Conservation (phyloP, 2,113 vertebrate species). For the Nicator chloris region DNA sequence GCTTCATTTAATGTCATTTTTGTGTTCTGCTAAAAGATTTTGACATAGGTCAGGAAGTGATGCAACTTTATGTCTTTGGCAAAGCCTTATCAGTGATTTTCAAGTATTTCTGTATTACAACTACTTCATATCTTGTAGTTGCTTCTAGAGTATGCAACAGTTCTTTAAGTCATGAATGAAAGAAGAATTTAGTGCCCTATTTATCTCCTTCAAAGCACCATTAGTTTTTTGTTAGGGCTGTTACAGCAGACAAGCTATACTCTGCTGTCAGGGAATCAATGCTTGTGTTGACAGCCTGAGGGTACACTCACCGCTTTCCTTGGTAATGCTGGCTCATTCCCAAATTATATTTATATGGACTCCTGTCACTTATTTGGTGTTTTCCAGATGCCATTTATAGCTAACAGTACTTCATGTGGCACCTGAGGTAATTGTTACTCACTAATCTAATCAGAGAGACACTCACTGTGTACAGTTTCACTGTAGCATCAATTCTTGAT, state of each 20-base stretch:
- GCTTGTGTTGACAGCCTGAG: constrained; percentile 13
- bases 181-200: background rate
- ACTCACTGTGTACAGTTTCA: background rate
- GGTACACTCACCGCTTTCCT: background rate
- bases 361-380: constrained; percentile 6
- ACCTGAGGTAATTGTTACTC: background rate
- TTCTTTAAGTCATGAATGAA: background rate
- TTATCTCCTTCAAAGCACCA: background rate
- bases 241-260: background rate
- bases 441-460: background rate
- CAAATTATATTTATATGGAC: constrained; percentile 37
- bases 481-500: background rate
- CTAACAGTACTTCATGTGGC: background rate
- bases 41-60: background rate
- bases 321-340: background rate
- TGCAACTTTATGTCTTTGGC: background rate
- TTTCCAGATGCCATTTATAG: background rate
- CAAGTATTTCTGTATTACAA: background rate
- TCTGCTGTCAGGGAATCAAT: constrained; percentile 11
- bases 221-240: background rate
- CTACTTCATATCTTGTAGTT: background rate
- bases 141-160: background rate
- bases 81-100: background rate
- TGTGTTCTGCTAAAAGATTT: background rate
- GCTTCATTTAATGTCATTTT: background rate